Evolutionary conservation across 1,140 invertebrate species (phyloP).

Genomic region (Schlechtendalia chinensis): DNA sequence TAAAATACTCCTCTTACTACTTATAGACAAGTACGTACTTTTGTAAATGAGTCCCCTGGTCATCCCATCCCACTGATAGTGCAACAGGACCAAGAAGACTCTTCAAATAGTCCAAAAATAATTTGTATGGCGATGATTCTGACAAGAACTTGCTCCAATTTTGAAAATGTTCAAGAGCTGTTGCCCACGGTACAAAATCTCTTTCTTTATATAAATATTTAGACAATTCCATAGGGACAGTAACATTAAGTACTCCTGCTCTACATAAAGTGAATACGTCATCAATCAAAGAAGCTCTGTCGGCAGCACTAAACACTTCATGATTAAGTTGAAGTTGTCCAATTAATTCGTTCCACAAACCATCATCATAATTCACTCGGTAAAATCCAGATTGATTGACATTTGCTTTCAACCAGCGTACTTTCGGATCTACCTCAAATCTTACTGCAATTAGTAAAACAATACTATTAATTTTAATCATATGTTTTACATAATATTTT

Average conservation of each 20-base stretch:
- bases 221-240: slow-evolving; percentile 67
- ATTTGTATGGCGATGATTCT: slow-evolving; percentile 66
- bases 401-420: slow-evolving; percentile 82
- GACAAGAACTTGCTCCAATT: slow-evolving; percentile 67
- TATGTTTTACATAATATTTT: neutral
- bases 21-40: slow-evolving; percentile 59
- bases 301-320: slow-evolving; percentile 67
- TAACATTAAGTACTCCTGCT: slow-evolving; percentile 69
- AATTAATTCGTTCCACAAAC: slow-evolving; percentile 74
- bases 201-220: slow-evolving; percentile 70
- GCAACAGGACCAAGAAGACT: slow-evolving; percentile 64
- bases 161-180: slow-evolving; percentile 68
- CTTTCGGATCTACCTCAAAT: slow-evolving; percentile 64
- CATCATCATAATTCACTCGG: slow-evolving; percentile 77
- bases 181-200: slow-evolving; percentile 74
- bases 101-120: slow-evolving; percentile 65
- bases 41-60: slow-evolving; percentile 66
- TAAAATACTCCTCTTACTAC: neutral
- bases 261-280: slow-evolving; percentile 71
- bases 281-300: slow-evolving; percentile 73
- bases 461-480: neutral
- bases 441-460: slow-evolving; percentile 59
- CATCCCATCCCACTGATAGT: slow-evolving; percentile 65
- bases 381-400: slow-evolving; percentile 85
- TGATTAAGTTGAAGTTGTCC: slow-evolving; percentile 68